Conservation (phyloP, 2,113 vertebrate species). For the Phycodurus eques region DNA sequence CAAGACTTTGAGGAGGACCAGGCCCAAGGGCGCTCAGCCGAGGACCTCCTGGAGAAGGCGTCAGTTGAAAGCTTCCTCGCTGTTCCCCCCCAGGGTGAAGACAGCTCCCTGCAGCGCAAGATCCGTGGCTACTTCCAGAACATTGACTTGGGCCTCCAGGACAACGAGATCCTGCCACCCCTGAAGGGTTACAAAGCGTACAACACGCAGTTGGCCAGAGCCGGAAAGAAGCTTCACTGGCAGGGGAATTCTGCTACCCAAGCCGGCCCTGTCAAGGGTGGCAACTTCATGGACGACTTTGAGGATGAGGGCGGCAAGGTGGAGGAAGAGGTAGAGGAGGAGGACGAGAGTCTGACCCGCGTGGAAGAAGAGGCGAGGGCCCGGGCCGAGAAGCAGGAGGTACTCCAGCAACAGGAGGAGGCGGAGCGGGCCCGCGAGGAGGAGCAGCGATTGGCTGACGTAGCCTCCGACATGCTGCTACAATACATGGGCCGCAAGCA, state of each 20-base stretch:
- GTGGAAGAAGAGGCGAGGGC: slow-evolving; percentile 73
- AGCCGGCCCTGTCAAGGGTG: slow-evolving; percentile 49
- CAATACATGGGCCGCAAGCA: slow-evolving; percentile 86
- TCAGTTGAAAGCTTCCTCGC: slow-evolving; percentile 39
- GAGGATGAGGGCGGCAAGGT: slow-evolving; percentile 69
- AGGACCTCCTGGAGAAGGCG: slow-evolving; percentile 14
- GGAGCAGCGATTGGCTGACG: slow-evolving; percentile 84
- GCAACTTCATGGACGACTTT: slow-evolving; percentile 77
- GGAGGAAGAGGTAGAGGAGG: slow-evolving; percentile 69
- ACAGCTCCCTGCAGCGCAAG: slow-evolving; percentile 61
- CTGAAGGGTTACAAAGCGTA: slow-evolving; percentile 79
- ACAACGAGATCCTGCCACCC: slow-evolving; percentile 79
- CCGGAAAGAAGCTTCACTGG: slow-evolving; percentile 78
- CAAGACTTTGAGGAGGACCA: slow-evolving; percentile 51
- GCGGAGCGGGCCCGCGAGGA: slow-evolving; percentile 78
- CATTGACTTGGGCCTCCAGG: slow-evolving; percentile 76
- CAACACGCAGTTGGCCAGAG: slow-evolving; percentile 76
- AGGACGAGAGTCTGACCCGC: slow-evolving; percentile 68
- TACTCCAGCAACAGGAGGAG: slow-evolving; percentile 76
- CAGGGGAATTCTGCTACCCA: slow-evolving; percentile 63
- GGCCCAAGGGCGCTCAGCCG: slow-evolving; percentile 31
- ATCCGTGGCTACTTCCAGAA: slow-evolving; percentile 75
- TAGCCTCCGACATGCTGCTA: slow-evolving; percentile 87
- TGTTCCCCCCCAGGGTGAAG: slow-evolving; percentile 59
- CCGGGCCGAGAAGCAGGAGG: slow-evolving; percentile 72